phyloP scores from a whole-genome alignment of 2,888 invertebrate genomes.

The Eupelmus urozonus region DNA sequence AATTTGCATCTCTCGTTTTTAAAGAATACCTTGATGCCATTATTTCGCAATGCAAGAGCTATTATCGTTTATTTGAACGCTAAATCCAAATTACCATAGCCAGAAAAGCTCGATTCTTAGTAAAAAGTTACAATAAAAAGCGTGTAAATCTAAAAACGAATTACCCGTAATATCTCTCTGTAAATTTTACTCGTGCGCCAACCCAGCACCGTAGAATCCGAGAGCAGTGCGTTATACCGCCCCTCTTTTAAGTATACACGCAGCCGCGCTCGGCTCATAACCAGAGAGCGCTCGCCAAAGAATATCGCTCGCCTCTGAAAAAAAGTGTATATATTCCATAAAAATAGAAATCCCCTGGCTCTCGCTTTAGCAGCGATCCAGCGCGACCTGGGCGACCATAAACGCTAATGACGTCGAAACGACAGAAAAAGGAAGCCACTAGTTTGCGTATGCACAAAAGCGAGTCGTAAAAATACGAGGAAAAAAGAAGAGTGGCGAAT shows the following conservation, averaged over 20 bases:
- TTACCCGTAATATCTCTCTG: constrained; percentile 1
- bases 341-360: constrained; percentile 17
- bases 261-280: background rate
- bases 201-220: constrained; percentile 11
- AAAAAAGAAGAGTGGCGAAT: background rate
- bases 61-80: no score
- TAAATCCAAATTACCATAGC: no score
- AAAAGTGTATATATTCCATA: constrained; percentile 34
- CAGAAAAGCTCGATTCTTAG: no score
- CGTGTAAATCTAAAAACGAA: constrained; percentile 15
- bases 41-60: no score
- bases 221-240: background rate
- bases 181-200: constrained; percentile 22
- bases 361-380: constrained; percentile 6
- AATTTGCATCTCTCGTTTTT: no score
- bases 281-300: no score
- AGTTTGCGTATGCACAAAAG: background rate
- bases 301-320: background rate
- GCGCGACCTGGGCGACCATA: background rate
- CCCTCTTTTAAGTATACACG: constrained; percentile 43
- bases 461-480: background rate
- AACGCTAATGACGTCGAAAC: constrained; percentile 40
- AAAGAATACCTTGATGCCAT: no score
- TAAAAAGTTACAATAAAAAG: no score
- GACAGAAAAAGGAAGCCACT: background rate